phyloP scores from a whole-genome alignment of 2,797 vertebrate genomes.

The Myotis findleyi region DNA sequence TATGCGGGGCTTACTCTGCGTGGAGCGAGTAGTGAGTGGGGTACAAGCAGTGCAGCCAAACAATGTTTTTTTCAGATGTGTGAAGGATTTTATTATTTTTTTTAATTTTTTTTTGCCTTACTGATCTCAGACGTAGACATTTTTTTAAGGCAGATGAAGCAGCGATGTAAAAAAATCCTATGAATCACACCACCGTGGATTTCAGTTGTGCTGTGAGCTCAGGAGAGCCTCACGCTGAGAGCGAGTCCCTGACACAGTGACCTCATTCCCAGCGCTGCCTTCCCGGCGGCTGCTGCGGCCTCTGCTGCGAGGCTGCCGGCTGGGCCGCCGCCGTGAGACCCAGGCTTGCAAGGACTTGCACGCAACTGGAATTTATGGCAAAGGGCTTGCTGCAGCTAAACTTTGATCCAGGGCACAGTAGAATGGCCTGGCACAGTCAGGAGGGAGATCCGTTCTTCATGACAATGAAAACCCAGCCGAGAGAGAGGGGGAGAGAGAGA shows the following conservation, averaged over 20 bases:
- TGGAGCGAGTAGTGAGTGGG: not conserved
- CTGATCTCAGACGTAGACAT: constrained; percentile 4
- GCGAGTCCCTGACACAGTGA: constrained; percentile 86
- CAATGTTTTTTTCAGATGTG: not conserved
- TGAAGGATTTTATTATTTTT: not conserved
- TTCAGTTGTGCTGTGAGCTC: constrained; percentile 35
- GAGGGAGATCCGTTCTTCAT: constrained; percentile 62
- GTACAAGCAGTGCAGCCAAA: not conserved
- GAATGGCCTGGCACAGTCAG: constrained; percentile 70
- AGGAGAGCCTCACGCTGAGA: constrained; percentile 62
- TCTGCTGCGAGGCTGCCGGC: constrained; percentile 66
- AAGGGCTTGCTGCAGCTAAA: constrained; percentile 74
- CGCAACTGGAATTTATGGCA: constrained; percentile 79
- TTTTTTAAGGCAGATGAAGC: not conserved
- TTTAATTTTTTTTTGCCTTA: not conserved
- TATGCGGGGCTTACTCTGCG: not conserved
- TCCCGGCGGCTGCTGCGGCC: constrained; percentile 40
- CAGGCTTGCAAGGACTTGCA: constrained; percentile 81
- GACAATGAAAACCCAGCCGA: constrained; percentile 49
- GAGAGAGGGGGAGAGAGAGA: not conserved
- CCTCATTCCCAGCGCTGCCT: constrained; percentile 83
- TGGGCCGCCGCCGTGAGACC: constrained; percentile 65
- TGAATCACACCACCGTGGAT: not conserved
- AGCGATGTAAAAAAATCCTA: not conserved
- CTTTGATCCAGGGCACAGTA: constrained; percentile 74